A percentile compares a stretch with the other conserved stretches of the same genome.
phyloP scores from a whole-genome alignment of 2,888 invertebrate species.

The Zeuzera pyrina region DNA sequence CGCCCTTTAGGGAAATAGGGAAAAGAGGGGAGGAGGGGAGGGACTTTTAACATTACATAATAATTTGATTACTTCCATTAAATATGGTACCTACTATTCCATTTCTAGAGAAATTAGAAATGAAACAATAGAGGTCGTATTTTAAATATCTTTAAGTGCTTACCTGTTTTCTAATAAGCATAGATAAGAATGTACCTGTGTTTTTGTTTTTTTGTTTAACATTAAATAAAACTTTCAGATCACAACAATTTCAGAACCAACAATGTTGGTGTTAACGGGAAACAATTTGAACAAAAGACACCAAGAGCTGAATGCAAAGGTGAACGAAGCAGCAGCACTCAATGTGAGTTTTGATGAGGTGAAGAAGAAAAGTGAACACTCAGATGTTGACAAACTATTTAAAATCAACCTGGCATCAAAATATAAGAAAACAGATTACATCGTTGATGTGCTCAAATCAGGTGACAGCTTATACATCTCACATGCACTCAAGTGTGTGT shows the following conservation, averaged over 20 bases:
- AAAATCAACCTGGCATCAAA: constrained; percentile 48
- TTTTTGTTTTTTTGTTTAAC: too few relatives aligned
- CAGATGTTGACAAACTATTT: constrained; percentile 39
- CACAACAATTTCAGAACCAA: constrained; percentile 6
- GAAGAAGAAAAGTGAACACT: constrained; percentile 20
- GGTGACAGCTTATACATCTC: constrained; percentile 40
- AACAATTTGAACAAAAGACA: constrained; percentile 29
- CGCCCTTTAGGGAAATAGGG: too few relatives aligned
- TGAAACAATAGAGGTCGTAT: too few relatives aligned
- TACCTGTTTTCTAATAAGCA: too few relatives aligned
- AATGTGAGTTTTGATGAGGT: constrained; percentile 24
- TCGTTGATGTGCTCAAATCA: constrained; percentile 35
- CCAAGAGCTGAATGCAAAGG: constrained; percentile 28
- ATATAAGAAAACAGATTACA: constrained; percentile 33
- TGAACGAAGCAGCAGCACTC: constrained; percentile 21
- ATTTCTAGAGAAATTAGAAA: too few relatives aligned
- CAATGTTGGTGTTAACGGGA: constrained; percentile 29
- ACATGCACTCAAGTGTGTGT: constrained; percentile 36
- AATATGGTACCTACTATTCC: too few relatives aligned
- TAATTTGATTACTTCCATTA: too few relatives aligned
- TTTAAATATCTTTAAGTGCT: too few relatives aligned
- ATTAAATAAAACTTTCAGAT: too few relatives aligned
- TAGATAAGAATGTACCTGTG: too few relatives aligned
- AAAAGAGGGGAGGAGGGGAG: too few relatives aligned
- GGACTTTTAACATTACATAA: too few relatives aligned